A percentile compares a stretch with the other conserved stretches of the same genome.
Evolutionary conservation across 2,113 vertebrate genomes (phyloP).

Genomic region (Larimichthys polyactis): DNA sequence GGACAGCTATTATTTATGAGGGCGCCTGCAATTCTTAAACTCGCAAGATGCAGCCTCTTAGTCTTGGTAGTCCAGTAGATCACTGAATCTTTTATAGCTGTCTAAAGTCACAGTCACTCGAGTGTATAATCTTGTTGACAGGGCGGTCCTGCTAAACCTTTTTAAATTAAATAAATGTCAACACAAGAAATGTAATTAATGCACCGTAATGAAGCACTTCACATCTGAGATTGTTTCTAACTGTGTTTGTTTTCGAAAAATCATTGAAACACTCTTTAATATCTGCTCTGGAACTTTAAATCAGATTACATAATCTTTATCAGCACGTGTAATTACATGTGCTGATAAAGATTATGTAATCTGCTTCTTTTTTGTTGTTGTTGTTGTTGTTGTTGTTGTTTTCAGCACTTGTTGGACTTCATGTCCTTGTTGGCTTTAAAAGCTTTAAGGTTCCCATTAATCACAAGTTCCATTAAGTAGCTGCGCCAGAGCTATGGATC

Average conservation of each 20-base stretch:
- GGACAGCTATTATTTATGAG: conserved; percentile 65
- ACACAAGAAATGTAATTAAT: neutral
- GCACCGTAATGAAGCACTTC: neutral
- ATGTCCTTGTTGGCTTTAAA: too few species aligned
- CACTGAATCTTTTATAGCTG: conserved; percentile 59
- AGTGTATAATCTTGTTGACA: neutral
- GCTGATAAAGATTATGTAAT: too few species aligned
- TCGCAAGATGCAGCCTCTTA: conserved; percentile 45
- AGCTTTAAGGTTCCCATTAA: too few species aligned
- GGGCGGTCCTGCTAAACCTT: neutral
- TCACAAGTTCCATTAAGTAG: too few species aligned
- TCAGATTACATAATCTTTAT: neutral
- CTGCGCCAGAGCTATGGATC: too few species aligned
- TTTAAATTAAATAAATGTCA: neutral
- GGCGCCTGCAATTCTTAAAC: conserved; percentile 36
- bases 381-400: too few species aligned
- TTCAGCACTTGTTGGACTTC: neutral
- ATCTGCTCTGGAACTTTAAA: neutral
- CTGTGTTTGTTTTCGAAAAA: too few species aligned
- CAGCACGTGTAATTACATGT: too few species aligned
- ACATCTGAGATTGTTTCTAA: neutral
- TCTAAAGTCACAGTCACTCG: conserved; percentile 23
- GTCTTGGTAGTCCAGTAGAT: conserved; percentile 29
- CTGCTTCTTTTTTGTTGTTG: too few species aligned
- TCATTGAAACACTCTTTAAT: too few species aligned